phyloP scores from a whole-genome alignment of 1,140 invertebrate genomes.

The Pissodes strobi region DNA sequence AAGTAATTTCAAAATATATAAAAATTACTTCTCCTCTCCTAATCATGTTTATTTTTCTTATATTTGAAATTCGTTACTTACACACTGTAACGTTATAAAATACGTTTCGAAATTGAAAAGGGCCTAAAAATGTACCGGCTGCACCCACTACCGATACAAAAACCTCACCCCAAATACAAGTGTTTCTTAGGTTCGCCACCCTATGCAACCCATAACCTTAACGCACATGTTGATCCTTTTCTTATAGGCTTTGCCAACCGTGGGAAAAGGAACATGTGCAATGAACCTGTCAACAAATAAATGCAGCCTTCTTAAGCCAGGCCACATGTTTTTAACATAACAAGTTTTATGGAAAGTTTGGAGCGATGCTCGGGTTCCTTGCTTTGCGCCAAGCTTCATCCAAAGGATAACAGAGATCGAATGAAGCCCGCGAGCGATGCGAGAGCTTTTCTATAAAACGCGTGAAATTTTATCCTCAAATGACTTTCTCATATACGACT shows the following conservation, averaged over 20 bases:
- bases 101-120: no score
- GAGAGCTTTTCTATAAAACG: not conserved
- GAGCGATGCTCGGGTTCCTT: not conserved
- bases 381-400: not conserved
- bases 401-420: not conserved
- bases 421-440: not conserved
- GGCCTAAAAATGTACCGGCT: not conserved
- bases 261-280: slow-evolving; percentile 31
- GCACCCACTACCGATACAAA: slow-evolving; percentile 9
- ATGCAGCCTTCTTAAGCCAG: slow-evolving; percentile 22
- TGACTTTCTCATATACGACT: slow-evolving; percentile 9
- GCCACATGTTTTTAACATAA: slow-evolving; percentile 17
- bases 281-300: slow-evolving; percentile 24
- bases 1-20: no score
- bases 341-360: slow-evolving; percentile 4
- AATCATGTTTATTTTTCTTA: no score
- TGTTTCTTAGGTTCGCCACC: slow-evolving; percentile 22
- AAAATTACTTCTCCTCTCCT: no score
- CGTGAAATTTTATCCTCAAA: slow-evolving; percentile 8
- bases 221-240: slow-evolving; percentile 29
- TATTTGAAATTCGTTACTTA: no score
- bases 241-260: slow-evolving; percentile 20
- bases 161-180: slow-evolving; percentile 16
- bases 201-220: slow-evolving; percentile 18
- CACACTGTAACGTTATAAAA: no score